Evolutionary conservation across 2,888 invertebrate species (phyloP).

Genomic region (Diaprepes abbreviatus): DNA sequence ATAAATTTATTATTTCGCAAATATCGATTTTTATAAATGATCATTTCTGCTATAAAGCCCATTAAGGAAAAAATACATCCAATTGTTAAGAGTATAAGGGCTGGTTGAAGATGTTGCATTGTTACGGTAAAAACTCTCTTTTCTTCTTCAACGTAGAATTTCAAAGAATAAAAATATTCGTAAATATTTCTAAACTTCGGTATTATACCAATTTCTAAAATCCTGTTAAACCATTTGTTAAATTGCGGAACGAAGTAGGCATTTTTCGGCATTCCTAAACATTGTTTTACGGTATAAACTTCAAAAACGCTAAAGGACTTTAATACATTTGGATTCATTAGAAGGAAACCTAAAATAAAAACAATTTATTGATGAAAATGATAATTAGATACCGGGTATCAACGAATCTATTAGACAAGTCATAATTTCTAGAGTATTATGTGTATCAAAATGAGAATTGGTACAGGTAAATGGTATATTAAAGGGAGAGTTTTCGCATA

Average conservation of each 20-base stretch:
- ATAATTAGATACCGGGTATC: too few relatives aligned
- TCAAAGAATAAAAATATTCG: conserved; percentile 23
- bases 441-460: too few relatives aligned
- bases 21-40: too few relatives aligned
- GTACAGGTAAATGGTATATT: too few relatives aligned
- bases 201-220: conserved; percentile 36
- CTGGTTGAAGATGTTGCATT: conserved; percentile 22
- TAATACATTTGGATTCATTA: conserved; percentile 24
- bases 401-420: too few relatives aligned
- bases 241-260: conserved; percentile 8
- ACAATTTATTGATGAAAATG: too few relatives aligned
- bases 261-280: conserved; percentile 30
- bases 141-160: conserved; percentile 27
- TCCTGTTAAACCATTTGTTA: conserved; percentile 23
- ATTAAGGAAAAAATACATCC: conserved; percentile 49
- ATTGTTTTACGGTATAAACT: conserved; percentile 6
- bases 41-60: conserved; percentile 1
- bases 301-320: conserved; percentile 30
- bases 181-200: conserved; percentile 27
- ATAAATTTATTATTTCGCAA: too few relatives aligned
- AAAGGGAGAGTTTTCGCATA: too few relatives aligned
- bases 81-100: background rate
- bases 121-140: conserved; percentile 16
- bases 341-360: conserved; percentile 28
- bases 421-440: too few relatives aligned